phyloP scores from a whole-genome alignment of 1,140 invertebrate species.

The Tribolium madens region DNA sequence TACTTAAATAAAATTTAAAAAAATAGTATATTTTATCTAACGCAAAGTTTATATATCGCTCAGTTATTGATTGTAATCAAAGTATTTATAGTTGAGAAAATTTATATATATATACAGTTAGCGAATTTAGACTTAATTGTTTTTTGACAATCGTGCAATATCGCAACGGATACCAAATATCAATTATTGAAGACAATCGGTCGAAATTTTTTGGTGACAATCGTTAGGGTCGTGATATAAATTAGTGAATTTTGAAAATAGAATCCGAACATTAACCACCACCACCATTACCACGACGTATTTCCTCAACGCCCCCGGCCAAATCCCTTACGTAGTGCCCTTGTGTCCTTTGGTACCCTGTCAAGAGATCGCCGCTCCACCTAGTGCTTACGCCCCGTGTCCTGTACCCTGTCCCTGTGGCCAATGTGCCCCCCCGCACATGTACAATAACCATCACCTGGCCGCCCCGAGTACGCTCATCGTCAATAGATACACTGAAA shows the following conservation, averaged over 20 bases:
- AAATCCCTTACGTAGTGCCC: slow-evolving; percentile 66
- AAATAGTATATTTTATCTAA: slow-evolving; percentile 55
- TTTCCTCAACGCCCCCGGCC: slow-evolving; percentile 64
- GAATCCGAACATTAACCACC: slow-evolving; percentile 47
- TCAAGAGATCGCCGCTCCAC: slow-evolving; percentile 57
- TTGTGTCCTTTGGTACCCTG: slow-evolving; percentile 63
- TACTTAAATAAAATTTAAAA: slow-evolving; percentile 11
- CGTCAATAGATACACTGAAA: slow-evolving; percentile 65
- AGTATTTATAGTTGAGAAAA: slow-evolving; percentile 40
- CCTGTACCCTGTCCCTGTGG: slow-evolving; percentile 61
- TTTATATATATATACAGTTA: slow-evolving; percentile 36
- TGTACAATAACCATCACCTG: slow-evolving; percentile 59
- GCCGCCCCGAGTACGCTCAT: slow-evolving; percentile 63
- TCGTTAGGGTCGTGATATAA: slow-evolving; percentile 26
- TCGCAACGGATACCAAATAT: slow-evolving; percentile 56
- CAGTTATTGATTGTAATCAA: slow-evolving; percentile 55
- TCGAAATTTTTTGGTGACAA: background rate
- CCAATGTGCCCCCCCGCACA: slow-evolving; percentile 63
- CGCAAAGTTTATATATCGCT: slow-evolving; percentile 57
- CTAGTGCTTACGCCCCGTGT: slow-evolving; percentile 51
- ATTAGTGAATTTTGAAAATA: background rate
- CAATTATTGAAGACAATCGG: slow-evolving; percentile 53
- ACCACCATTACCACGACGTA: slow-evolving; percentile 64
- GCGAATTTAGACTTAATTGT: background rate
- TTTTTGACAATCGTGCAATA: slow-evolving; percentile 62